Percentiles rank a stretch among this genome's conserved stretches.
These are phyloP conservation scores for Cossypha niveicapilla DNA, from an alignment of 2,797 vertebrate species.

Conservation along the genomic window DNA sequence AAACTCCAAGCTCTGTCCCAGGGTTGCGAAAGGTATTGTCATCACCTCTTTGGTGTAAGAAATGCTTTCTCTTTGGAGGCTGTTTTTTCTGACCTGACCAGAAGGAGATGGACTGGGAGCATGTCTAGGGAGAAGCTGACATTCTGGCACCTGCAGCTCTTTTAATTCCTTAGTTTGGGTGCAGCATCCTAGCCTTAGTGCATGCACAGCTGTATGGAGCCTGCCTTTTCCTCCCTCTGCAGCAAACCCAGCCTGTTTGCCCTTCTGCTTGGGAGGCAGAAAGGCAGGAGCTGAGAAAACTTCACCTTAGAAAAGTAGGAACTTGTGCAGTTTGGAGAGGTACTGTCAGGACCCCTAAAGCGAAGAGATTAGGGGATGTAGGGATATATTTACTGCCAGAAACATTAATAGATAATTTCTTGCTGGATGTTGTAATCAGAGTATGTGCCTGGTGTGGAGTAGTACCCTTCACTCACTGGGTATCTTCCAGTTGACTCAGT, in stretches of 20 bases:
- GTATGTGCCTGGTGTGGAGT: background rate
- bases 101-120: background rate
- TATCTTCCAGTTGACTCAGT: background rate
- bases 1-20: conserved; percentile 69
- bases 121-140: background rate
- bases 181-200: background rate
- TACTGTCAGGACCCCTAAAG: background rate
- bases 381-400: background rate
- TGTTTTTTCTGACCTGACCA: background rate
- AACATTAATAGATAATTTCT: background rate
- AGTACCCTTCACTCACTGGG: background rate
- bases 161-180: background rate
- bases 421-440: background rate
- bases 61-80: background rate
- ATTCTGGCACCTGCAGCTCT: background rate
- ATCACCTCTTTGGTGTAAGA: background rate
- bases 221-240: background rate
- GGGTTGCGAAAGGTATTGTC: conserved; percentile 76
- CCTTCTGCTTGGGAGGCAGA: background rate
- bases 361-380: background rate
- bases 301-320: background rate
- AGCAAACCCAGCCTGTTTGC: background rate
- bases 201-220: background rate
- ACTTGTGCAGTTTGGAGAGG: background rate
- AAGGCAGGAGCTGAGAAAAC: background rate